These are phyloP conservation scores for Lamprologus sp. DNA, from an alignment of 2,113 vertebrate genomes.

Conservation along the genomic window DNA sequence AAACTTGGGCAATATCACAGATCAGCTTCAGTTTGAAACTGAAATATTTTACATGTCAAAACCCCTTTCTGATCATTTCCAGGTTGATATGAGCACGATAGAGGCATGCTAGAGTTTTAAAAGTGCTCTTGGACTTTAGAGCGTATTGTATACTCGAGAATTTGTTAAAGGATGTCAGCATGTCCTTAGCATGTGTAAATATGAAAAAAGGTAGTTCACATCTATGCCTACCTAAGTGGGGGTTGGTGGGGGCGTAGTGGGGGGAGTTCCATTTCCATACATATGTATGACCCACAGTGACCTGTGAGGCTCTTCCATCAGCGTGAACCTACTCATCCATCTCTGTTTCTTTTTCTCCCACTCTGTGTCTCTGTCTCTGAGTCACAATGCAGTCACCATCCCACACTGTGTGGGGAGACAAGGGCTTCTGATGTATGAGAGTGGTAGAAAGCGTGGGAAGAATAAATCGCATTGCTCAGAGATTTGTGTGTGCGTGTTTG, in stretches of 20 bases:
- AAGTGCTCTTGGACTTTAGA: neutral
- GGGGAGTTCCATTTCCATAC: neutral
- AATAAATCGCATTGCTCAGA: constrained; percentile 50
- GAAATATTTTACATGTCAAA: neutral
- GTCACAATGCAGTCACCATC: constrained; percentile 65
- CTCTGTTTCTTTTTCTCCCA: constrained; percentile 2
- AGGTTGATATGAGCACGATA: neutral
- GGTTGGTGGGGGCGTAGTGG: neutral
- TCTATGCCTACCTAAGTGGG: neutral
- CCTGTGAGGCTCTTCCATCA: neutral
- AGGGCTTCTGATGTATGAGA: constrained; percentile 64
- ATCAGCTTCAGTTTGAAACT: neutral
- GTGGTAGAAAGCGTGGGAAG: constrained; percentile 62
- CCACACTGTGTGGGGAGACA: constrained; percentile 66
- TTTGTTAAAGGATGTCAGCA: neutral
- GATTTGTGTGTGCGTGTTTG: constrained; percentile 17
- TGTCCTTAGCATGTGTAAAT: neutral
- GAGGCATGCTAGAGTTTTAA: neutral
- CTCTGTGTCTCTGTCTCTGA: constrained; percentile 42
- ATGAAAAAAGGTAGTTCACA: neutral
- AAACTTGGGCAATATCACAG: neutral
- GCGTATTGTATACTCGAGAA: neutral
- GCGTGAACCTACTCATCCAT: constrained; percentile 18
- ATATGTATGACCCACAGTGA: constrained; percentile 2
- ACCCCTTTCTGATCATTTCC: neutral